Base-by-base conservation (phyloP, 2,888 invertebrate species). In the Anoplius nigerrimus region DNA sequence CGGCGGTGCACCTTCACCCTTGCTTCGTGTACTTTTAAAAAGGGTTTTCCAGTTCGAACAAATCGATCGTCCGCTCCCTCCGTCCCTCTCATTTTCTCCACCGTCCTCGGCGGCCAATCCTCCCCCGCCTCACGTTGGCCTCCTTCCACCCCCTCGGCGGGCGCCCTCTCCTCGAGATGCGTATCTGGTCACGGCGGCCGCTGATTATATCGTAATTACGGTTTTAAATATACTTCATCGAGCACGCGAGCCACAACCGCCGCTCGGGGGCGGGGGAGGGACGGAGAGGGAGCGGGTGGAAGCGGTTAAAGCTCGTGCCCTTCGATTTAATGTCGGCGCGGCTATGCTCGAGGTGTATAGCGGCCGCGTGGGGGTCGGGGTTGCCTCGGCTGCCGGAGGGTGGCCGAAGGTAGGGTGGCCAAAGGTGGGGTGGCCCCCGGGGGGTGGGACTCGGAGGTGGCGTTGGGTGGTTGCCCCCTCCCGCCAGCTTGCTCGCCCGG, bases 161-260 rank as follows among this genome's bases (percentile, higher is more conserved):
- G 2, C 34, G 11, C 4, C 11, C 34, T 34, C 58, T 55, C 61
- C 72, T 78, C 75, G 74, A 81, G 84, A 82, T 81, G 81, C 78
- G 80, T 83, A 84, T 86, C 84, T 83, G 81, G 82, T 83, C 84
- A 84, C 84, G 84, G 82, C 82, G 82, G 78, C 77, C 78, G 74
- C 78, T 81, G 86, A 86, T 86, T 85, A 81, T 84, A 85, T 86
- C 85, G 84, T 84, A 85, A 86, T 86, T 86, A 85, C 82, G 79
- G 80, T 81, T 84, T 84, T 84, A 85, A 86, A 86, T 84, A 86
- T 86, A 86, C 84, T 84, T 84, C 82, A 83, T 84, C 81, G 79
- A 78, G 78, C 86, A 86, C 86, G 86, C 86, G 78, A 85, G 66
- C 76, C 55, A 51, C 43, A 22, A 34, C 51, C 16, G 55, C 48